Evolutionary conservation across 2,113 vertebrate species (phyloP).

Genomic region (Hippocampus mohnikei): DNA sequence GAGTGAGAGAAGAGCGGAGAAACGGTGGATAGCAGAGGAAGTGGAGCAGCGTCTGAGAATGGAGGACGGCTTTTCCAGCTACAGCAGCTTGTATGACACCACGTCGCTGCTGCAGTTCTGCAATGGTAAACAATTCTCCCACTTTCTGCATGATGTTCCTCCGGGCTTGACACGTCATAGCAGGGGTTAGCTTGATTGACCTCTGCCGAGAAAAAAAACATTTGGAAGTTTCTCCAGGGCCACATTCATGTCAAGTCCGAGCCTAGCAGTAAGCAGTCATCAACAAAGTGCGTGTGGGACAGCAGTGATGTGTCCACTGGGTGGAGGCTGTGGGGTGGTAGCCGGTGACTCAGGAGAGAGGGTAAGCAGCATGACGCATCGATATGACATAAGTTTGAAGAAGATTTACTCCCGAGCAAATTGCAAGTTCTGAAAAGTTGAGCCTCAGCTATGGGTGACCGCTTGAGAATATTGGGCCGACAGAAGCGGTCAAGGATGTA

Average conservation of each 20-base stretch:
- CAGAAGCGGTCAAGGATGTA: not conserved
- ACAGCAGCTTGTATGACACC: conserved; percentile 95
- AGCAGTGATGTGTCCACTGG: conserved; percentile 16
- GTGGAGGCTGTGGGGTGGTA: conserved; percentile 35
- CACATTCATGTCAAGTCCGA: conserved; percentile 27
- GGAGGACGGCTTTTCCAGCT: conserved; percentile 93
- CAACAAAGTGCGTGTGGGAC: conserved; percentile 1
- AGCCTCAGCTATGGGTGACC: not conserved
- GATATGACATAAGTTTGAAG: conserved; percentile 38
- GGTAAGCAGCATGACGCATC: conserved; percentile 49
- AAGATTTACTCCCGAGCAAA: conserved; percentile 15
- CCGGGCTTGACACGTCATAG: conserved; percentile 45
- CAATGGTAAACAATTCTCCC: conserved; percentile 78
- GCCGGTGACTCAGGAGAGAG: conserved; percentile 45
- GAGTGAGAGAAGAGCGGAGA: conserved; percentile 14
- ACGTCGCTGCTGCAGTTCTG: conserved; percentile 95
- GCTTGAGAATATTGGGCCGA: not conserved
- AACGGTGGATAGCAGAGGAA: conserved; percentile 35
- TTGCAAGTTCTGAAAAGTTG: conserved; percentile 14
- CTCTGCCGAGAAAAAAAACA: not conserved
- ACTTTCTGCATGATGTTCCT: conserved; percentile 32
- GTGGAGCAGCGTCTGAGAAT: conserved; percentile 71
- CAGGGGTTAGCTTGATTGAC: conserved; percentile 33
- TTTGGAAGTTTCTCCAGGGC: conserved; percentile 24
- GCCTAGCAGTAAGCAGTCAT: conserved; percentile 28